phyloP scores from a whole-genome alignment of 2,113 vertebrate species.

The Callorhinus ursinus region DNA sequence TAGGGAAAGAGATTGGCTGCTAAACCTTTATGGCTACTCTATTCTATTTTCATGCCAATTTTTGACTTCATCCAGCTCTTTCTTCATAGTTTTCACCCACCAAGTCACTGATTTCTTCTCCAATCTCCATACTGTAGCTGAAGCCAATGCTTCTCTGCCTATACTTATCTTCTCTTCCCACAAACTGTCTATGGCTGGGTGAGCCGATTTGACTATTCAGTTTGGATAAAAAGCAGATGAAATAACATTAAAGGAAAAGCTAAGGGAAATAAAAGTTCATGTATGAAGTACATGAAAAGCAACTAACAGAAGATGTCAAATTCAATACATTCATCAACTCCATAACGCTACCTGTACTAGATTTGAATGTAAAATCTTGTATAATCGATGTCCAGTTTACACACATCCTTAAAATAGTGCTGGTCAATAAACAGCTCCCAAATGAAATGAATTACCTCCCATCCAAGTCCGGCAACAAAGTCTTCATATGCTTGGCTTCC shows the following conservation, averaged over 20 bases:
- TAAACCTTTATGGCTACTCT: not conserved
- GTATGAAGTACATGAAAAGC: not conserved
- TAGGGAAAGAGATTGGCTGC: not conserved
- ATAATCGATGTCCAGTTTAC: not conserved
- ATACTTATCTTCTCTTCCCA: conserved; percentile 4
- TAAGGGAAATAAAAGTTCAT: conserved; percentile 14
- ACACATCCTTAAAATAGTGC: not conserved
- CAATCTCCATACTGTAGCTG: not conserved
- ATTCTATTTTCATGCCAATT: not conserved
- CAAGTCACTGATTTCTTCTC: not conserved
- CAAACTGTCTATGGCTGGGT: not conserved
- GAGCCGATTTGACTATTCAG: not conserved
- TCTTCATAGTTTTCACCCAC: not conserved
- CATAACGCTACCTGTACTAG: not conserved
- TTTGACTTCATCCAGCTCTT: conserved; percentile 5
- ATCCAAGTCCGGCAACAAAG: conserved; percentile 98
- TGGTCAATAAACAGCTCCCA: not conserved
- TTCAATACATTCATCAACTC: not conserved
- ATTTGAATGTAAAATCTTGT: not conserved
- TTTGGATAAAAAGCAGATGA: conserved; percentile 46
- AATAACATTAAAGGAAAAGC: conserved; percentile 1
- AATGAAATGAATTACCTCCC: conserved; percentile 91
- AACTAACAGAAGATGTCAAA: not conserved
- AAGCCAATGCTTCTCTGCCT: not conserved
- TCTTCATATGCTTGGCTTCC: conserved; percentile 98